These are phyloP conservation scores for Papilio glaucus DNA, from an alignment of 1,140 invertebrate species.

Conservation along the genomic window DNA sequence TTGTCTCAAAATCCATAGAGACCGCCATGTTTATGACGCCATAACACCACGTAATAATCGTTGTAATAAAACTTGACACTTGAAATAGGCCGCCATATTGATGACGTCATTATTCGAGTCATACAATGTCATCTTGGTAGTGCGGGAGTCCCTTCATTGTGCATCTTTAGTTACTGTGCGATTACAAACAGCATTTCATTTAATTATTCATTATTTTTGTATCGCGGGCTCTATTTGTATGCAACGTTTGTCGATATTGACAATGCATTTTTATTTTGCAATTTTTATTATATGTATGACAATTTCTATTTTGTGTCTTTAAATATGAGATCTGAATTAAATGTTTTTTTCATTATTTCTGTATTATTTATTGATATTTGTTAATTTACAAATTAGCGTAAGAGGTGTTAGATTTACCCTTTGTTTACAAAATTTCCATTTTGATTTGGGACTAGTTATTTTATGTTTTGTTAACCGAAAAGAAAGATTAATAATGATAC, in stretches of 20 bases:
- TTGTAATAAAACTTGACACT: no score
- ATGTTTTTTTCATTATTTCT: slow-evolving; percentile 49
- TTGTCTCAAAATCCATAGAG: no score
- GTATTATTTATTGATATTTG: no score
- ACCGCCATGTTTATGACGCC: no score
- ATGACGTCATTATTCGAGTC: background rate
- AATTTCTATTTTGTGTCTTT: slow-evolving; percentile 59
- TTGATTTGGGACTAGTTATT: no score
- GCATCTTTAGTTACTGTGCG: slow-evolving; percentile 64
- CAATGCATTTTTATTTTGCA: slow-evolving; percentile 70
- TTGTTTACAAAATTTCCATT: no score
- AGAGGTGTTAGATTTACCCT: no score
- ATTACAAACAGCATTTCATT: slow-evolving; percentile 52
- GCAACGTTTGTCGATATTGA: slow-evolving; percentile 51
- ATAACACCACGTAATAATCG: no score
- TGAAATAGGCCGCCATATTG: slow-evolving; percentile 4
- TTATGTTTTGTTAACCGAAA: no score
- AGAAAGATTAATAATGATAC: no score
- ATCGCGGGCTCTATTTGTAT: background rate
- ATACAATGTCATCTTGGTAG: background rate
- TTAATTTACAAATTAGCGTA: no score
- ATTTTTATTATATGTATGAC: slow-evolving; percentile 54
- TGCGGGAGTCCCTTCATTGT: background rate
- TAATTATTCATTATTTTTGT: slow-evolving; percentile 41
- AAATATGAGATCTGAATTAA: slow-evolving; percentile 67